Base-by-base conservation (phyloP, 2,888 invertebrate genomes). In the Taenaris catops region DNA sequence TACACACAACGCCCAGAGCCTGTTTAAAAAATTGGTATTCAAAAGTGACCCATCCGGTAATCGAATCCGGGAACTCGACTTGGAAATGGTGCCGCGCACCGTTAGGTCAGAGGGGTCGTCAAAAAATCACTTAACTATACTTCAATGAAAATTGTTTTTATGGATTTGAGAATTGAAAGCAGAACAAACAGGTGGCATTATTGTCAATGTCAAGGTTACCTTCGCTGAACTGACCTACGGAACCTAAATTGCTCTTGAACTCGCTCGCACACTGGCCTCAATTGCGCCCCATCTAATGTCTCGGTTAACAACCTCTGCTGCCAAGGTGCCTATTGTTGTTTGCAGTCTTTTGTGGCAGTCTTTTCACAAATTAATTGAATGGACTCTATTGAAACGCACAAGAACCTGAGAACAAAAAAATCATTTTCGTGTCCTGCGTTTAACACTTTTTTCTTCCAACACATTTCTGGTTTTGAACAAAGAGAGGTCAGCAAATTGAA, bases 191-290 rank as follows among this genome's bases (percentile, higher is more conserved):
- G 26, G 14, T 38, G 35, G 24, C 25, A 27, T 29, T 72, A 67
- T 69, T 73, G 65, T 76, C 79, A 81, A 79, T 68, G 83, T 81
- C 84, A 83, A 83, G 84, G 84, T 86, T 83, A 86, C 83, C 84
- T 86, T 84, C 79, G 78, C 67, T 74, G 84, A 76, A 84, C 84
- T 86, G 84, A 86, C 84, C 84, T 86, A 86, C 75, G 81, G 81
- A 76, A 86, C 81, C 75, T 80, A 83, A 86, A 84, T 86, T 84
- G 84, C 75, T 86, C 84, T 81, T 81, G 84, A 83, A 81, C 84
- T 79, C 79, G 80, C 74, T 80, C 81, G 75, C 80, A 81, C 78
- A 79, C 71, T 83, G 83, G 81, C 83, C 84, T 84, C 84, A 84
- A 86, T 86, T 84, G 83, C 74, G 73, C 67, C 66, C 73, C 74